Evolutionary conservation across 2,113 vertebrate species (phyloP), one percentile per base, ranked within the genome.

Genomic region (Marmota monax): DNA sequence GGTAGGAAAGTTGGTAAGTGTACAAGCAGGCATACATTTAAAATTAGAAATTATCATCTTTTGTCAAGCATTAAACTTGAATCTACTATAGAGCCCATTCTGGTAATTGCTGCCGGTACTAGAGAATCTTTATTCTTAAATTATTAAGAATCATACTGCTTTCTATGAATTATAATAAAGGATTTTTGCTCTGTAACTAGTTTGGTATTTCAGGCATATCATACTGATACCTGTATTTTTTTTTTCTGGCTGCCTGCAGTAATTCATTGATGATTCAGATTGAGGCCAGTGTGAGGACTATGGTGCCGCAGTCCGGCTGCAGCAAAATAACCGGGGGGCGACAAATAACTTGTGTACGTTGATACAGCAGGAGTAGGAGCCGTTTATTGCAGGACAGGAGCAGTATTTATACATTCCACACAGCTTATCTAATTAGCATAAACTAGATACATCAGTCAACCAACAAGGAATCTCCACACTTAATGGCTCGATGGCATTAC

Each of bases 71-170:
- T 85, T 94, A 96, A 80, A 90, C 83, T 80, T 82, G 32, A 96
- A 91, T 93, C 6, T 74, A 83, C n/a, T 74, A 18, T n/a, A 85
- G 0, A 83, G 61, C 88, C 5, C 74, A 63, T 6, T 69, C 8
- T 34, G 48, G 37, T 56, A 78, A 67, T 93, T 95, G 27, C n/a
- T 94, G 29, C 34, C 25, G 87, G 56, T 37, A 79, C 7, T 79
- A 85, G 34, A 88, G 7, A 11, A 94, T 91, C 29, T 94, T 93
- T 88, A 89, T 88, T 85, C 7, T 88, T 92, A 70, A 96, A 95
- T n/a, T 34, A 82, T 92, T 95, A 84, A 95, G 91, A 88, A 51
- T 65, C 73, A 51, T 53, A 65, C 16, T 82, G 8, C 67, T 77
- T 93, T 87, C 45, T 90, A 39, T 74, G 29, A 96, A 79, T 90